Evolutionary conservation across 2,888 invertebrate species (phyloP).

Genomic region (Pristionchus fissidentatus): DNA sequence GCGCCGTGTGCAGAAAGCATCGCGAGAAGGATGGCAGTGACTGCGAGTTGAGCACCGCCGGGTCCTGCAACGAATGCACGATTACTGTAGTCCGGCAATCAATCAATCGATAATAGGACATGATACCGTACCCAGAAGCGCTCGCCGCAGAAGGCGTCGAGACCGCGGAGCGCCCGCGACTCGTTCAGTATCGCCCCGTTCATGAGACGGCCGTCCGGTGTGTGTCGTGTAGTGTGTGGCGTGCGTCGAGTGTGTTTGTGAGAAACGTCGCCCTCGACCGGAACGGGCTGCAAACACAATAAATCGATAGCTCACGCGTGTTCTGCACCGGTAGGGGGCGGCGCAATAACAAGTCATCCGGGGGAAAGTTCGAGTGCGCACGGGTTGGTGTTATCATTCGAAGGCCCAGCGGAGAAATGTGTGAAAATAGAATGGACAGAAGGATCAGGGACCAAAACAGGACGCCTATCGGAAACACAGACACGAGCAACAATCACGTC

Average conservation of each 20-base stretch:
- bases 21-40: conserved; percentile 87
- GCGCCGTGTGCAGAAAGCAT: conserved; percentile 91
- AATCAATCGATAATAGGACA: not conserved
- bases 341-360: not conserved
- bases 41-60: conserved; percentile 83
- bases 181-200: conserved; percentile 16
- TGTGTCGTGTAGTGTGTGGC: not conserved
- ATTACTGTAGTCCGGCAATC: not conserved
- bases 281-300: not conserved
- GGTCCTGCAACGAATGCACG: conserved; percentile 82
- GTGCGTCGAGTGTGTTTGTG: not conserved
- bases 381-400: conserved; percentile 19
- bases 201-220: not conserved
- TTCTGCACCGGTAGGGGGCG: not conserved
- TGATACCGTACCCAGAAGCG: conserved; percentile 64
- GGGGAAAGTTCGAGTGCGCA: not conserved
- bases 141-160: conserved; percentile 71
- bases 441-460: not conserved
- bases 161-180: conserved; percentile 44
- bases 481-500: too few species aligned
- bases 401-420: not conserved
- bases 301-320: not conserved
- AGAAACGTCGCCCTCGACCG: conserved; percentile 18
- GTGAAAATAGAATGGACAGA: not conserved
- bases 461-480: too few species aligned